A percentile compares a stretch with the other conserved stretches of the same genome.
Evolutionary conservation across 2,797 vertebrate species (phyloP).

Genomic region (Cetoscarus ocellatus): DNA sequence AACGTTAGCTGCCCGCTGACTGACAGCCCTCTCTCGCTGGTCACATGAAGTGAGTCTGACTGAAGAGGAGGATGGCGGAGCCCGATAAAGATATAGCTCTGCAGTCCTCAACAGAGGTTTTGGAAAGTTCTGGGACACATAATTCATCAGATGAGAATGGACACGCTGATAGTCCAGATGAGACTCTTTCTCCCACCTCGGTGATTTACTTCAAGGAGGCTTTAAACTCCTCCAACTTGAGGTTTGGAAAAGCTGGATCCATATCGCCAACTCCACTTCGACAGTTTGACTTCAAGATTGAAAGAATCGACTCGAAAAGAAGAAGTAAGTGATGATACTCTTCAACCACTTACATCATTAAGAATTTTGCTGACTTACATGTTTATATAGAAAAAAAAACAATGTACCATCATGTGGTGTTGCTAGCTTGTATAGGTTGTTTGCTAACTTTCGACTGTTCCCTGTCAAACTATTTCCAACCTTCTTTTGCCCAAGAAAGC

Average conservation of each 20-base stretch:
- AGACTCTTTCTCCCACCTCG: constrained; percentile 84
- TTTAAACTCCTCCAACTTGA: constrained; percentile 76
- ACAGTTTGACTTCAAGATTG: constrained; percentile 81
- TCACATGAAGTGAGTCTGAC: constrained; percentile 64
- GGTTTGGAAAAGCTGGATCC: constrained; percentile 60
- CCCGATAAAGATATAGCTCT: constrained; percentile 30
- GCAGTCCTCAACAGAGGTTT: constrained; percentile 41
- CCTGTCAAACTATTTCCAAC: constrained; percentile 5
- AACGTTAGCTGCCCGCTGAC: constrained; percentile 18
- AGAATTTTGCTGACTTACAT: accelerated
- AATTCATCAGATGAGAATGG: constrained; percentile 74
- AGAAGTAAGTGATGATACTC: constrained; percentile 75
- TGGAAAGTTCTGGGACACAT: constrained; percentile 54
- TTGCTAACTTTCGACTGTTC: constrained; percentile 18
- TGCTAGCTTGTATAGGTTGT: constrained; percentile 28
- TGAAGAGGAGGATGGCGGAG: constrained; percentile 70
- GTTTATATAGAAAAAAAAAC: no score
- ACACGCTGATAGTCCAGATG: constrained; percentile 78
- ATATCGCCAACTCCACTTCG: constrained; percentile 61
- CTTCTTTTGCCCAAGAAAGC: background rate
- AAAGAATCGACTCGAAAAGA: constrained; percentile 74
- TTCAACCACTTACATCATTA: background rate
- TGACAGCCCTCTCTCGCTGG: constrained; percentile 3
- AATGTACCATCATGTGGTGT: background rate
- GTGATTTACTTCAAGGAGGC: constrained; percentile 88